A percentile compares a stretch with the other conserved stretches of the same genome.
phyloP scores from a whole-genome alignment of 1,140 invertebrate species.

The Papilio dardanus region DNA sequence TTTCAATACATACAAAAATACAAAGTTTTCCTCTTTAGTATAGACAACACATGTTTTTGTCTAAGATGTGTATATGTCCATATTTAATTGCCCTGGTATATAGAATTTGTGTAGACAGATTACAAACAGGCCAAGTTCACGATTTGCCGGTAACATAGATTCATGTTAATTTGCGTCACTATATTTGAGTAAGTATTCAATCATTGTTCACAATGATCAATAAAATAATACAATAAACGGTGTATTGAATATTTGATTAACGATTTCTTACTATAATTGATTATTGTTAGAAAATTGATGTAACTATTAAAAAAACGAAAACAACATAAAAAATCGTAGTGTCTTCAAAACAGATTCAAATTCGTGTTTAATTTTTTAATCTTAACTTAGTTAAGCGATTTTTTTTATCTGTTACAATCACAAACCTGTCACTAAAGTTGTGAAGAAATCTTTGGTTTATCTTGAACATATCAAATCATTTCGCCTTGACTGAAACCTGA shows the following conservation, averaged over 20 bases:
- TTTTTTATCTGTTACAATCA: neutral
- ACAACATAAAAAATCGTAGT: too few species aligned
- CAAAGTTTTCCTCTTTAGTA: too few species aligned
- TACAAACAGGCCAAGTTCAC: neutral
- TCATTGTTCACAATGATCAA: neutral
- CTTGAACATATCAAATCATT: conserved; percentile 8
- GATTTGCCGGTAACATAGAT: neutral
- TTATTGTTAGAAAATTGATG: neutral
- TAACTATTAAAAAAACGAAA: neutral
- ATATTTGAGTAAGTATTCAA: neutral
- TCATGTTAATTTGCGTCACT: neutral
- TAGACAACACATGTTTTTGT: too few species aligned
- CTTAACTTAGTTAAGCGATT: too few species aligned
- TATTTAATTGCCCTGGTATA: neutral
- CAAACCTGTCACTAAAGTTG: neutral
- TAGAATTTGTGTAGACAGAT: neutral
- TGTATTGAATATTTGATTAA: neutral
- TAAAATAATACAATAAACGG: neutral
- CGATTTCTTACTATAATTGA: neutral
- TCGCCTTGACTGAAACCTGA: conserved; percentile 3
- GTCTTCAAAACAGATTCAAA: too few species aligned
- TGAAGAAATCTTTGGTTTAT: conserved; percentile 19
- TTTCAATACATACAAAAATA: too few species aligned
- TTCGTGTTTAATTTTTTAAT: too few species aligned
- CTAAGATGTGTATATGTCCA: too few species aligned